Conservation (phyloP, 1,140 invertebrate genomes). For the Mercenaria mercenaria region DNA sequence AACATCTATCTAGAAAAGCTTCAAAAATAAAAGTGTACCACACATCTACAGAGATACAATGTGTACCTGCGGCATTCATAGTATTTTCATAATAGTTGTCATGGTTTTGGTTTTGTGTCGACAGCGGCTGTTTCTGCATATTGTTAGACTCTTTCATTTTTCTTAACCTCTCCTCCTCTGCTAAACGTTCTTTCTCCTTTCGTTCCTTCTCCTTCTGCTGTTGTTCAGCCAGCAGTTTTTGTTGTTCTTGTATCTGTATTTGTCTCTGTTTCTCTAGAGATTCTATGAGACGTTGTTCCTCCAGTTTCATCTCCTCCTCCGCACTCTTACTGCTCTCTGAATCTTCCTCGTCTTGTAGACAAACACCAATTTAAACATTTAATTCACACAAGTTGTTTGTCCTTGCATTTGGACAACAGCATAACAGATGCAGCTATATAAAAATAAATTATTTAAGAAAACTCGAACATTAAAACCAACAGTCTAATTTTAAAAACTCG, state of each 20-base stretch:
- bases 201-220: constrained; percentile 26
- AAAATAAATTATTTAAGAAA: no score
- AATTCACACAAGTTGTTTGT: no score
- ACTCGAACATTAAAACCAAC: no score
- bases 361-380: neutral
- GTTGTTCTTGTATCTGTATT: constrained; percentile 28
- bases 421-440: no score
- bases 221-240: constrained; percentile 28
- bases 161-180: constrained; percentile 46
- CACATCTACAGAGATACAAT: constrained; percentile 4
- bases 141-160: constrained; percentile 20
- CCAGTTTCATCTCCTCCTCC: neutral
- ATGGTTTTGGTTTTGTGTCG: constrained; percentile 25
- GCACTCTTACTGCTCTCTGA: neutral
- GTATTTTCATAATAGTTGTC: constrained; percentile 59
- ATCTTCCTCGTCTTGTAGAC: neutral
- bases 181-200: constrained; percentile 39
- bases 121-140: constrained; percentile 35
- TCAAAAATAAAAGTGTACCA: neutral
- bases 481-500: no score
- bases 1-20: neutral
- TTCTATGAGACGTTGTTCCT: constrained; percentile 47
- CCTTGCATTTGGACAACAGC: no score
- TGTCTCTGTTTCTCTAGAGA: constrained; percentile 41
- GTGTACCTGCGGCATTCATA: constrained; percentile 50